Evolutionary conservation across 1,140 invertebrate species (phyloP), one percentile per base, ranked within the genome.

Genomic region (Scaptomyza pallida): DNA sequence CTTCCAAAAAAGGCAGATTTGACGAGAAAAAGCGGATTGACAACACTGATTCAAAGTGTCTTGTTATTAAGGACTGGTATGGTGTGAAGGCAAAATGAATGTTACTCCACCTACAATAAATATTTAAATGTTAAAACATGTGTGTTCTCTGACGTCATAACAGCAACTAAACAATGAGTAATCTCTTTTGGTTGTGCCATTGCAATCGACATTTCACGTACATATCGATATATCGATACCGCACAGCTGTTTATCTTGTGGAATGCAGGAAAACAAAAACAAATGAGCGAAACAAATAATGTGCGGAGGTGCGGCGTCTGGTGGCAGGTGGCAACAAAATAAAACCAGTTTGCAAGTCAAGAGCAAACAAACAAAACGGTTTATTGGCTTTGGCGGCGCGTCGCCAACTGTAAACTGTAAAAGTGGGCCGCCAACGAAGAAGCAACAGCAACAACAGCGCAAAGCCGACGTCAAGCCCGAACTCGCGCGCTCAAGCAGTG

Each of bases 291-390:
- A 57, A 35, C 55, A 70, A 57, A 71, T 71, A 63, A 33, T 52
- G 41, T 12, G 17, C 15, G 17, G n/a, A 15, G 56, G 56, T 16
- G 61, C 26, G 43, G 65, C 33, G 43, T 23, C 51, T 56, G 59
- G 50, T 56, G 60, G 45, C 33, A 35, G 23, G 33, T 5, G 10
- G 33, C 10, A n/a, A 21, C 21, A 30, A 19, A 30, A 12, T 19
- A 68, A 72, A 72, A 72, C 69, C 62, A 16, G 69, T 72, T 78
- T 83, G 56, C 67, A 65, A 67, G 78, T 63, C 67, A 68, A 62
- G 81, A 64, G 77, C 73, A 86, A 86, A 86, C 83, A 88, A 86
- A 86, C 81, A 88, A 76, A 88, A 74, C 70, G 52, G 62, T 64
- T 73, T 54, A 54, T 37, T 15, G 47, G 48, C 15, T 19, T 19